Conservation (phyloP, 2,888 invertebrate species). For the Calameuta idolon region DNA sequence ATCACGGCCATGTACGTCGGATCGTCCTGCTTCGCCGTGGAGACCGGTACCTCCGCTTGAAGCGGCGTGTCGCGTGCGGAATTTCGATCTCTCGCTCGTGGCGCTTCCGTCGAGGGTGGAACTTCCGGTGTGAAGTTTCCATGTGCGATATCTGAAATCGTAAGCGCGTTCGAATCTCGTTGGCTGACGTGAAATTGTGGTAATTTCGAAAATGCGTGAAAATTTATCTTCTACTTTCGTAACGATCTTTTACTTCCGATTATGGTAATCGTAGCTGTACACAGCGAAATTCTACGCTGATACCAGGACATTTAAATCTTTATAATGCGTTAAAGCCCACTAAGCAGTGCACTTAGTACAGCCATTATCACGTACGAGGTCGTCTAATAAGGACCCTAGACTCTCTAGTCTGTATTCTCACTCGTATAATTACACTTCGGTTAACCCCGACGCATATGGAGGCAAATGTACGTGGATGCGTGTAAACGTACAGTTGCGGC, state of each 20-base stretch:
- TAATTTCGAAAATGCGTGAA: neutral
- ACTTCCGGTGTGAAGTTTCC: slow-evolving; percentile 72
- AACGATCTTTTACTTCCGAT: neutral
- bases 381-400: neutral
- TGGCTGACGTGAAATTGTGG: neutral
- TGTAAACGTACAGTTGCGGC: neutral
- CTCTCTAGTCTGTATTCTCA: neutral
- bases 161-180: slow-evolving; percentile 1
- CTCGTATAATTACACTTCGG: neutral
- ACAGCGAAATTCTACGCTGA: neutral
- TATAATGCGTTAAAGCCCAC: neutral
- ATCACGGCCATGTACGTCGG: slow-evolving; percentile 71
- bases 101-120: slow-evolving; percentile 64
- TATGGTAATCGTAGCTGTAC: neutral
- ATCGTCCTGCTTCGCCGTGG: slow-evolving; percentile 68
- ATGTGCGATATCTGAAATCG: slow-evolving; percentile 68
- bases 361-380: neutral
- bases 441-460: neutral
- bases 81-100: slow-evolving; percentile 55
- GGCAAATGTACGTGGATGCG: neutral
- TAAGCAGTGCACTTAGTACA: neutral
- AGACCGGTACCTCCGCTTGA: slow-evolving; percentile 63
- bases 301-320: neutral
- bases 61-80: slow-evolving; percentile 54
- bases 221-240: neutral